Percentiles rank a stretch among this genome's conserved stretches.
phyloP scores from a whole-genome alignment of 2,113 vertebrate genomes.

The Bufo bufo region DNA sequence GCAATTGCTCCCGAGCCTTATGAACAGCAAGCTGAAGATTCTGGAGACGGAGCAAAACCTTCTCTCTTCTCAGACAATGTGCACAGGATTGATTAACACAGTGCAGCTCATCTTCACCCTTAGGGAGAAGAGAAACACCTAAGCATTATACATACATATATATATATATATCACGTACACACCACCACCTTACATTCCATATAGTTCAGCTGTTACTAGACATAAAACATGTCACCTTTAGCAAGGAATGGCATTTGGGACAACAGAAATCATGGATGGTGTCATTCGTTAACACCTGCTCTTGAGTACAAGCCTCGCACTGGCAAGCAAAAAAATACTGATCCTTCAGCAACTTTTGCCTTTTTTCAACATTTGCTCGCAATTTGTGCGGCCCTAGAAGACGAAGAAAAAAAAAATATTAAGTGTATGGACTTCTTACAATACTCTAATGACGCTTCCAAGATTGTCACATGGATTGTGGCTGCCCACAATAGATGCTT shows the following conservation, averaged over 20 bases:
- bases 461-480: not conserved
- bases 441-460: not conserved
- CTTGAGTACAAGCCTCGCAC: slow-evolving; percentile 78
- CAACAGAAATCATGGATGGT: slow-evolving; percentile 71
- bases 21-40: slow-evolving; percentile 63
- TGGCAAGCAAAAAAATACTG: slow-evolving; percentile 92
- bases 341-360: slow-evolving; percentile 76
- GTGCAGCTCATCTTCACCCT: slow-evolving; percentile 68
- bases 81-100: slow-evolving; percentile 71
- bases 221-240: slow-evolving; percentile 68
- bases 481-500: not conserved
- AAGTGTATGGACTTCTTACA: not conserved
- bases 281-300: slow-evolving; percentile 55
- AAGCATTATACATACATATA: not conserved
- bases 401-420: not conserved
- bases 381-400: slow-evolving; percentile 82
- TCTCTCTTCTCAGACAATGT: slow-evolving; percentile 58
- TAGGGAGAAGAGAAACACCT: slow-evolving; percentile 57
- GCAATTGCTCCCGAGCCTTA: slow-evolving; percentile 63
- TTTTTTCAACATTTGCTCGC: slow-evolving; percentile 77
- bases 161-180: not conserved
- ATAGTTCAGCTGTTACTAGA: not conserved
- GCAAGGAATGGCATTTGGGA: slow-evolving; percentile 63
- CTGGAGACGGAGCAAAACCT: slow-evolving; percentile 57
- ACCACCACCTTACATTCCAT: not conserved